phyloP scores from a whole-genome alignment of 2,113 vertebrate genomes.

The Lasiurus cinereus region DNA sequence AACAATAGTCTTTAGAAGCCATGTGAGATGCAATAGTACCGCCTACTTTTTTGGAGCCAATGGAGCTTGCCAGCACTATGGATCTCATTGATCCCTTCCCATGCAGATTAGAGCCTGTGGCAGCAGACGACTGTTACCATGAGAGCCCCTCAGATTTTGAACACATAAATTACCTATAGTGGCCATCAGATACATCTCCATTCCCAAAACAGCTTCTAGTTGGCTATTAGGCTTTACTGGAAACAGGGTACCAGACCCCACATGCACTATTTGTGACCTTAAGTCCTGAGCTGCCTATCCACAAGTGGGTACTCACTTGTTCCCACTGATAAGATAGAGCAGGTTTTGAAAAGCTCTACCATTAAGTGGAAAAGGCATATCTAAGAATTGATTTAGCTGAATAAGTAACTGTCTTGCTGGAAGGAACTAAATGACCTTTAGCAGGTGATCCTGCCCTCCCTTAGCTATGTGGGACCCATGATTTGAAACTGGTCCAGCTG shows the following conservation, averaged over 20 bases:
- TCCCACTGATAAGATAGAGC: neutral
- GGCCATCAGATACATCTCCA: neutral
- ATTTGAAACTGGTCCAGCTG: neutral
- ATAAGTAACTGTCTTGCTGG: neutral
- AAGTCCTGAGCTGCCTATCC: neutral
- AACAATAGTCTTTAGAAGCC: neutral
- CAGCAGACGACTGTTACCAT: neutral
- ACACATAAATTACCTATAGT: neutral
- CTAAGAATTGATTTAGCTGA: neutral
- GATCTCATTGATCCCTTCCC: neutral
- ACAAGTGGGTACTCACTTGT: neutral
- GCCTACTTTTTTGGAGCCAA: neutral
- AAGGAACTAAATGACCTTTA: neutral
- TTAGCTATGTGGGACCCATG: neutral
- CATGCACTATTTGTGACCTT: neutral
- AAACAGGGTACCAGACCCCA: neutral
- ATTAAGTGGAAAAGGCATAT: neutral
- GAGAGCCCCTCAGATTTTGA: neutral
- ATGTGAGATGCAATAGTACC: neutral
- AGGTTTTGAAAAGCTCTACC: neutral
- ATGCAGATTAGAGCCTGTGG: neutral
- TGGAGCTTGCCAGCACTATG: neutral
- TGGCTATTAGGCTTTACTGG: neutral
- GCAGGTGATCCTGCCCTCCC: neutral
- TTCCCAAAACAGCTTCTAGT: neutral